Evolutionary conservation across 2,888 invertebrate genomes (phyloP).

Genomic region (Selenia dentaria): DNA sequence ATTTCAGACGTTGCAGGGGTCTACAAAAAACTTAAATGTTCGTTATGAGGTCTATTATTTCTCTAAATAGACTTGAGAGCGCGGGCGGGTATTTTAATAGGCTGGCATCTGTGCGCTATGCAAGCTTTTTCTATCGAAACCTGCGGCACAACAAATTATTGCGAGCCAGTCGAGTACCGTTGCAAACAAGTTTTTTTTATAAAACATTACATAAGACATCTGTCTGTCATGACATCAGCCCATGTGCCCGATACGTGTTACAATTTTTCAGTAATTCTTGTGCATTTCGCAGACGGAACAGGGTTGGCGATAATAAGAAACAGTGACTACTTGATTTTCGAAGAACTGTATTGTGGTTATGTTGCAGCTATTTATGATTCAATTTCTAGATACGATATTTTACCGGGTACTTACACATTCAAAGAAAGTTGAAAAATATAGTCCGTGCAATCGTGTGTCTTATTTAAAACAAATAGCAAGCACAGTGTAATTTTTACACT

Average conservation of each 20-base stretch:
- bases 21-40: constrained; percentile 34
- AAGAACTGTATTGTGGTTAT: constrained; percentile 18
- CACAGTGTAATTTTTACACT: no score
- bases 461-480: no score
- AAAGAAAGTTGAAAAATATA: no score
- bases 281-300: constrained; percentile 10
- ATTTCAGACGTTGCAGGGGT: constrained; percentile 12
- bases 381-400: constrained; percentile 10
- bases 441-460: no score
- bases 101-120: constrained; percentile 55
- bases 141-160: constrained; percentile 49
- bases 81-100: constrained; percentile 78
- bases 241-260: constrained; percentile 20
- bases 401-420: no score
- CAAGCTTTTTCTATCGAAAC: constrained; percentile 51
- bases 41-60: constrained; percentile 64
- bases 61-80: constrained; percentile 73
- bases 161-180: constrained; percentile 48
- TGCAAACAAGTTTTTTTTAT: constrained; percentile 41
- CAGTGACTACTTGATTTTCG: constrained; percentile 14
- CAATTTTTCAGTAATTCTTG: constrained; percentile 24
- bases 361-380: constrained; percentile 11
- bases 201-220: constrained; percentile 40
- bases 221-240: constrained; percentile 32
- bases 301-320: constrained; percentile 14